Percentiles rank a stretch among this genome's conserved stretches.
These are phyloP conservation scores for Bimastos eiseni DNA, from an alignment of 2,888 invertebrate species.

Conservation along the genomic window DNA sequence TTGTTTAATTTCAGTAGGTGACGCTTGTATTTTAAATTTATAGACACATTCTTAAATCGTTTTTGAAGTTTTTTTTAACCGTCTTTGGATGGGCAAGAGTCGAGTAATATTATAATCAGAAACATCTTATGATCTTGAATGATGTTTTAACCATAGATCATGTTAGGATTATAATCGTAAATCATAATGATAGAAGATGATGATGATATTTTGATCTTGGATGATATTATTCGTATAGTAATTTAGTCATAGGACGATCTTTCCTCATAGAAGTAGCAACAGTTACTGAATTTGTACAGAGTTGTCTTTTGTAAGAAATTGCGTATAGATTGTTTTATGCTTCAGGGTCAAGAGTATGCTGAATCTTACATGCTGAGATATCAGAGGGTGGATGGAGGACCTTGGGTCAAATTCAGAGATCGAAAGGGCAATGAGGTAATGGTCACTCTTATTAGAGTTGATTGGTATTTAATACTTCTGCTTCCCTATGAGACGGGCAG, in stretches of 20 bases:
- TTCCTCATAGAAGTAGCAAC: background rate
- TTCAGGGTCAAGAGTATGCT: conserved; percentile 79
- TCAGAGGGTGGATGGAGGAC: conserved; percentile 41
- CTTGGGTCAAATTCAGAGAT: conserved; percentile 44
- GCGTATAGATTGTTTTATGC: background rate
- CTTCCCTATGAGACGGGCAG: too few species aligned
- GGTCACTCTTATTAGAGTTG: background rate
- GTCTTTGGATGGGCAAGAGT: too few species aligned
- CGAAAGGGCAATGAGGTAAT: conserved; percentile 36
- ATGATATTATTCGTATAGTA: background rate
- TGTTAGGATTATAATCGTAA: background rate
- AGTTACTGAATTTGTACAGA: background rate
- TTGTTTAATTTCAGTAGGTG: too few species aligned
- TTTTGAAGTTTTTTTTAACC: too few species aligned
- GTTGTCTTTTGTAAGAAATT: background rate
- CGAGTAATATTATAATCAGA: background rate
- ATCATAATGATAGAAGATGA: background rate
- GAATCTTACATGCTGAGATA: conserved; percentile 74
- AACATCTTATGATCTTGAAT: background rate
- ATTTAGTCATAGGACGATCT: background rate
- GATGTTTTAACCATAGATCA: background rate
- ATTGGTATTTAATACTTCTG: too few species aligned
- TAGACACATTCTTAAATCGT: too few species aligned
- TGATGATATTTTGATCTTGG: background rate
- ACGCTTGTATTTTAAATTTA: too few species aligned